Conservation (phyloP, 1,140 invertebrate genomes). For the Calycopis cecrops region DNA sequence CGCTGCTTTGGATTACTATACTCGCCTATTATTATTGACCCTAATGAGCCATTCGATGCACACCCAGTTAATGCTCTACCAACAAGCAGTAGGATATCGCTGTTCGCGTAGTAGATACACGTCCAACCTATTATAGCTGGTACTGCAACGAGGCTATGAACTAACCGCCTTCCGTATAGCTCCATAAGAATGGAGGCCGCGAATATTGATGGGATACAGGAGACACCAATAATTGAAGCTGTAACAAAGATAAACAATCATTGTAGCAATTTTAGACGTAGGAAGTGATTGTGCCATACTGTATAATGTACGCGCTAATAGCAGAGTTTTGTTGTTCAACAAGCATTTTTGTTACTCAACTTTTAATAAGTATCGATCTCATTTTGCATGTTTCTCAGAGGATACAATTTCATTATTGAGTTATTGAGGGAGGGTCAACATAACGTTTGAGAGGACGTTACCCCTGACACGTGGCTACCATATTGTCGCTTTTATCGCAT, state of each 20-base stretch:
- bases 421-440: no score
- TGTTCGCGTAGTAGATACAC: slow-evolving; percentile 39
- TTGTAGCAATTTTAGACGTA: no score
- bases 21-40: slow-evolving; percentile 55
- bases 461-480: no score
- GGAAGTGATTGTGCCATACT: no score
- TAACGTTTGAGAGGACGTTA: no score
- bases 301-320: no score
- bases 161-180: slow-evolving; percentile 36
- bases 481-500: no score
- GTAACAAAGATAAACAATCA: slow-evolving; percentile 23
- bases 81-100: slow-evolving; percentile 33
- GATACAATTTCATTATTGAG: no score
- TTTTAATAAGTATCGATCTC: no score
- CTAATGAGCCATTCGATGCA: slow-evolving; percentile 41
- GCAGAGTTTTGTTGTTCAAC: no score
- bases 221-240: slow-evolving; percentile 47
- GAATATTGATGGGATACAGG: slow-evolving; percentile 42
- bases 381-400: no score
- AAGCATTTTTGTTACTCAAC: no score
- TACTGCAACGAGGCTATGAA: slow-evolving; percentile 35
- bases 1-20: slow-evolving; percentile 46
- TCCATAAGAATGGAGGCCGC: slow-evolving; percentile 48
- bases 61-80: slow-evolving; percentile 45
- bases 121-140: slow-evolving; percentile 48